These are phyloP conservation scores for Tenthredo scrophulariae DNA, from an alignment of 2,888 invertebrate genomes.

Conservation along the genomic window DNA sequence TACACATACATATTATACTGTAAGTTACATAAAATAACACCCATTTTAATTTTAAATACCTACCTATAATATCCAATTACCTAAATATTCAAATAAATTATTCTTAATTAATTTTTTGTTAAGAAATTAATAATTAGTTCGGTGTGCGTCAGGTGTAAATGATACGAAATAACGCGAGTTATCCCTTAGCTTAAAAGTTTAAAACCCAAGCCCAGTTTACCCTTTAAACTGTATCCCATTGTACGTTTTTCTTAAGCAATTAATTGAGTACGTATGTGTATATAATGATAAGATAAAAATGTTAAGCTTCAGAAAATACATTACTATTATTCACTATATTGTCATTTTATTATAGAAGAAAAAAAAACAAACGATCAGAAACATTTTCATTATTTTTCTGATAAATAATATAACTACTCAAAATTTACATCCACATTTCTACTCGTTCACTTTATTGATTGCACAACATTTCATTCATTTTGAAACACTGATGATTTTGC, in stretches of 20 bases:
- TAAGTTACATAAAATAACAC: slow-evolving; percentile 53
- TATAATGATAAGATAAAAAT: slow-evolving; percentile 74
- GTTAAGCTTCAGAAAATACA: slow-evolving; percentile 74
- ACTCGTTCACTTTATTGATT: not conserved
- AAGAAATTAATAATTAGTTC: slow-evolving; percentile 20
- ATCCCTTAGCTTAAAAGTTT: slow-evolving; percentile 30
- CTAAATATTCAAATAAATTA: slow-evolving; percentile 43
- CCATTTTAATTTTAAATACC: slow-evolving; percentile 50
- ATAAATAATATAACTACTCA: too few relatives aligned
- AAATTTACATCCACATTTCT: not conserved
- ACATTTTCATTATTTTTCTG: too few relatives aligned
- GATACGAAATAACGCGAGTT: slow-evolving; percentile 39
- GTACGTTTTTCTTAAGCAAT: slow-evolving; percentile 65
- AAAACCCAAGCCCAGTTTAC: slow-evolving; percentile 9
- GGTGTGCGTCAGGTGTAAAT: slow-evolving; percentile 49
- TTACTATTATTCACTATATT: slow-evolving; percentile 71
- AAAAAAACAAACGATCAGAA: not conserved
- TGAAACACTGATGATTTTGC: not conserved
- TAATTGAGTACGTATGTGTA: slow-evolving; percentile 74
- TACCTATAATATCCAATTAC: slow-evolving; percentile 24
- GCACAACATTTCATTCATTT: not conserved
- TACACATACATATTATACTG: slow-evolving; percentile 40
- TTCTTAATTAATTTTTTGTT: slow-evolving; percentile 49
- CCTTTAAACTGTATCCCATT: slow-evolving; percentile 55
- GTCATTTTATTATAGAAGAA: not conserved